A percentile compares a stretch with the other conserved stretches of the same genome.
These are phyloP conservation scores for Brachyopa scutellaris DNA, from an alignment of 2,888 invertebrate species.

Conservation along the genomic window DNA sequence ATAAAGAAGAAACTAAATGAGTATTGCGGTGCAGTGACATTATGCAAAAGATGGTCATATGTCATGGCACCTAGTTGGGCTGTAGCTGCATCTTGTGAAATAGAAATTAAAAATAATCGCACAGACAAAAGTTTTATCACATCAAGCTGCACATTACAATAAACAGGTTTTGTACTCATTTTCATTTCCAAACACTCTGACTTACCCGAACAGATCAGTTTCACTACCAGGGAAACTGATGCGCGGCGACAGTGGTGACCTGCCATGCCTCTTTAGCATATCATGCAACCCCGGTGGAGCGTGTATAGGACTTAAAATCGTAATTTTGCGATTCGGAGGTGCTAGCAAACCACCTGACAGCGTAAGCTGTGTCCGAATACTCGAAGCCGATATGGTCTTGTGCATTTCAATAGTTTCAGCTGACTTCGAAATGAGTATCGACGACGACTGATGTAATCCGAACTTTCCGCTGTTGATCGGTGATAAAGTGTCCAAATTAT, in stretches of 20 bases:
- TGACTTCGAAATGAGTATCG: constrained; percentile 81
- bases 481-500: constrained; percentile 67
- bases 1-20: too few species aligned
- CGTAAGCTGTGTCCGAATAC: constrained; percentile 81
- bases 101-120: too few species aligned
- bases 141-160: too few species aligned
- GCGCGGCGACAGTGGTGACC: constrained; percentile 81
- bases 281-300: constrained; percentile 85
- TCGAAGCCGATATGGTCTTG: constrained; percentile 77
- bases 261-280: constrained; percentile 80
- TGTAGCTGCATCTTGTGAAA: too few species aligned
- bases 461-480: constrained; percentile 76
- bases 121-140: too few species aligned
- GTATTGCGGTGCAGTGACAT: too few species aligned
- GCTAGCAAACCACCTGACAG: constrained; percentile 81
- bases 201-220: constrained; percentile 81
- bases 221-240: constrained; percentile 82
- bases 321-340: constrained; percentile 84
- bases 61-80: too few species aligned
- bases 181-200: too few species aligned
- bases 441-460: constrained; percentile 80
- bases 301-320: constrained; percentile 90
- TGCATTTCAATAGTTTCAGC: constrained; percentile 82
- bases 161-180: too few species aligned
- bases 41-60: too few species aligned